Evolutionary conservation across 1,140 invertebrate genomes (phyloP).

Genomic region (Drosophila cardini): DNA sequence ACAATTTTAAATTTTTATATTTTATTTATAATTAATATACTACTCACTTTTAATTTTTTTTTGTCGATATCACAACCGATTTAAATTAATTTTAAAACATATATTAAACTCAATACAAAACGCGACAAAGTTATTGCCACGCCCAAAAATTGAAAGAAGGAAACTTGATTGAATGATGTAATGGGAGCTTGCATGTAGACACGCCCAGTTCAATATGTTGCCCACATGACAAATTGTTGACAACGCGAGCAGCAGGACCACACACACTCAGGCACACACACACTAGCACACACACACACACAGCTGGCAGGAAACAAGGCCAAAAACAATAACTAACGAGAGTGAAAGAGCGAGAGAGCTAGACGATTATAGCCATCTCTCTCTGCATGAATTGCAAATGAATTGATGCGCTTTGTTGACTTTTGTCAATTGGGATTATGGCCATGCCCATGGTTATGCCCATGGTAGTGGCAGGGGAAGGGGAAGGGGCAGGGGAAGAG

Average conservation of each 20-base stretch:
- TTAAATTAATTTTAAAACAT: neutral
- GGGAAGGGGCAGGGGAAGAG: neutral
- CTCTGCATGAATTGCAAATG: conserved; percentile 76
- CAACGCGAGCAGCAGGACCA: conserved; percentile 41
- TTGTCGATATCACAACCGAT: neutral
- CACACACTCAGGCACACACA: conserved; percentile 39
- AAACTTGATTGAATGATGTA: conserved; percentile 10
- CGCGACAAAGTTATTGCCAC: conserved; percentile 4
- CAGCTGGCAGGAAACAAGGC: conserved; percentile 19
- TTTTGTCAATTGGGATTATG: conserved; percentile 74
- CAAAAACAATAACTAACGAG: conserved; percentile 19
- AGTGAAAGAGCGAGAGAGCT: conserved; percentile 1
- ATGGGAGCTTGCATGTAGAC: conserved; percentile 10
- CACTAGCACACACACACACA: conserved; percentile 21
- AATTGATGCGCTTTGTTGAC: conserved; percentile 81
- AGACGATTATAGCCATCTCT: conserved; percentile 26
- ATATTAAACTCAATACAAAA: neutral
- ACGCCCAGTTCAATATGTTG: conserved; percentile 26
- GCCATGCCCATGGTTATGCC: conserved; percentile 14
- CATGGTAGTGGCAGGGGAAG: neutral
- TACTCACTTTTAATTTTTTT: neutral
- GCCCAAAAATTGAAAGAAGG: neutral
- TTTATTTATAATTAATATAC: conserved; percentile 7
- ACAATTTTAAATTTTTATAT: too few species aligned
- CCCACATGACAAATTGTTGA: conserved; percentile 50